Conservation (phyloP, 2,113 vertebrate species). For the Bubo scandiacus region DNA sequence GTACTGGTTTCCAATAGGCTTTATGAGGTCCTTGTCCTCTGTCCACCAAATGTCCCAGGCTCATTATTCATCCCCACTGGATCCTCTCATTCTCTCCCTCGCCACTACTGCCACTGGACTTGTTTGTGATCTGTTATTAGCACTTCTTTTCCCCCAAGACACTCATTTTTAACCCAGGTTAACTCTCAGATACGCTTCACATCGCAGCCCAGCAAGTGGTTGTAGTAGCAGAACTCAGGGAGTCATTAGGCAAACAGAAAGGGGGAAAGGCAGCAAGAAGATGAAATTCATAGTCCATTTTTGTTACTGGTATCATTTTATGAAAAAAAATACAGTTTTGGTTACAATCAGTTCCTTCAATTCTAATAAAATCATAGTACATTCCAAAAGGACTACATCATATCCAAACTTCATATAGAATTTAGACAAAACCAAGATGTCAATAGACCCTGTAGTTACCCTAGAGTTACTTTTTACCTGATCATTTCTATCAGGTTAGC, state of each 20-base stretch:
- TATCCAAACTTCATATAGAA: neutral
- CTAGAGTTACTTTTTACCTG: neutral
- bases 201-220: neutral
- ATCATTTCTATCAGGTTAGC: neutral
- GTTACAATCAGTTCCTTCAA: neutral
- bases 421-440: neutral
- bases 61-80: neutral
- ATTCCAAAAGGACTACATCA: neutral
- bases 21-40: neutral
- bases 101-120: neutral
- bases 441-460: neutral
- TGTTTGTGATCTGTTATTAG: neutral
- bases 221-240: neutral
- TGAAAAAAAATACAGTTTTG: rapidly evolving
- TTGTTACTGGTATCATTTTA: neutral
- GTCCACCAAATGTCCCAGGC: neutral
- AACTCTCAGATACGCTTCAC: neutral
- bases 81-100: neutral
- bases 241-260: neutral
- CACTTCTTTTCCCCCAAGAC: neutral
- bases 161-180: neutral
- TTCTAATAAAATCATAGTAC: neutral
- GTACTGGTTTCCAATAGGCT: rapidly evolving
- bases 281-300: neutral
- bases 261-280: neutral